phyloP scores from a whole-genome alignment of 2,113 vertebrate species.

The Sciurus niger region DNA sequence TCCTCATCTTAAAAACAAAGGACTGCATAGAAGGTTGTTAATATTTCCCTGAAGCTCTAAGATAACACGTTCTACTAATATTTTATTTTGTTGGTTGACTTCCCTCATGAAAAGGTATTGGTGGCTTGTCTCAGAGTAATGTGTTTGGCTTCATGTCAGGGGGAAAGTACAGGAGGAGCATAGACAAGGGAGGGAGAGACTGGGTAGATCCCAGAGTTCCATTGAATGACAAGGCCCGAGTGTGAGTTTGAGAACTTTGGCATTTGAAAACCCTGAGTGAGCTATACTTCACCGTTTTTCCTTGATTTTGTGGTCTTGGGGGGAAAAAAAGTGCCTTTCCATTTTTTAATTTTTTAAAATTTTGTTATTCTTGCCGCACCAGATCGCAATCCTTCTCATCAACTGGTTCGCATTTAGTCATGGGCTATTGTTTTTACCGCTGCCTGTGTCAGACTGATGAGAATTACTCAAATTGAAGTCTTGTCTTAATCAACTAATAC shows the following conservation, averaged over 20 bases:
- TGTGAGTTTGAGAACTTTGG: constrained; percentile 38
- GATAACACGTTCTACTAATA: neutral
- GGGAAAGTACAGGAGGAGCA: neutral
- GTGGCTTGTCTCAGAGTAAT: neutral
- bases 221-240: neutral
- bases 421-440: constrained; percentile 88
- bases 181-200: neutral
- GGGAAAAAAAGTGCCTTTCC: neutral
- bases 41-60: constrained; percentile 7
- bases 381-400: constrained; percentile 85
- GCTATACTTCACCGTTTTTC: constrained; percentile 66
- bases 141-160: neutral
- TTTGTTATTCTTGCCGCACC: constrained; percentile 78
- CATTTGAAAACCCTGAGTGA: constrained; percentile 69
- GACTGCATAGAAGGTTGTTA: neutral
- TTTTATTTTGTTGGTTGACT: neutral
- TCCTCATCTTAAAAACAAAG: neutral
- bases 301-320: constrained; percentile 77
- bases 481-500: constrained; percentile 91
- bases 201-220: neutral
- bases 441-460: constrained; percentile 88
- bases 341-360: constrained; percentile 24
- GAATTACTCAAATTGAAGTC: constrained; percentile 89
- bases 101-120: neutral
- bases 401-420: constrained; percentile 87